Evolutionary conservation across 2,888 invertebrate species (phyloP).

Genomic region (Campopleginae sp.): DNA sequence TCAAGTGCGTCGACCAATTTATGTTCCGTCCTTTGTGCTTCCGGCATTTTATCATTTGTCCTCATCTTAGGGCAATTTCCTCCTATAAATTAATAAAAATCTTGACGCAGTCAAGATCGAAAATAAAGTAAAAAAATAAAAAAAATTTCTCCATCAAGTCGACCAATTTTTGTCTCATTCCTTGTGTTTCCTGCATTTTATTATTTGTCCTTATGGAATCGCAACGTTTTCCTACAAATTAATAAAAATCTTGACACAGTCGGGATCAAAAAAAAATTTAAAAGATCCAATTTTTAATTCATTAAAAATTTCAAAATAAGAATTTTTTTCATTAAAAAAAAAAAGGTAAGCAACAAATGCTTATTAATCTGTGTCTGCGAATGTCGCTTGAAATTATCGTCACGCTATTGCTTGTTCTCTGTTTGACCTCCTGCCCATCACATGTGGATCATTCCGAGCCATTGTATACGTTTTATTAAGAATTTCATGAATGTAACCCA

Average conservation of each 20-base stretch:
- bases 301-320: too few relatives aligned
- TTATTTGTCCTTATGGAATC: neutral
- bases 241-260: conserved; percentile 11
- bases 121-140: too few relatives aligned
- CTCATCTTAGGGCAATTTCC: neutral
- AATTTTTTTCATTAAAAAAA: too few relatives aligned
- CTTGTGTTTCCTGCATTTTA: neutral
- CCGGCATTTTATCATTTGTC: neutral
- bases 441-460: too few relatives aligned
- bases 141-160: too few relatives aligned
- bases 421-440: too few relatives aligned
- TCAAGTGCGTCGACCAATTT: neutral
- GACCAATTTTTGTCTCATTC: neutral
- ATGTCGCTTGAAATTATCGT: conserved; percentile 23
- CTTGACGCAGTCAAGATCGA: neutral
- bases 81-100: neutral
- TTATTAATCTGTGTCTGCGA: neutral
- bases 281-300: too few relatives aligned
- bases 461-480: too few relatives aligned
- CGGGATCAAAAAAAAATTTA: neutral
- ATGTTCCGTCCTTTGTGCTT: neutral
- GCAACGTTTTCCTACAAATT: neutral
- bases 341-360: conserved; percentile 34
- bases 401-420: neutral
- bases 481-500: neutral